Conservation (phyloP, 2,888 invertebrate genomes). For the Hoplodrina ambigua region DNA sequence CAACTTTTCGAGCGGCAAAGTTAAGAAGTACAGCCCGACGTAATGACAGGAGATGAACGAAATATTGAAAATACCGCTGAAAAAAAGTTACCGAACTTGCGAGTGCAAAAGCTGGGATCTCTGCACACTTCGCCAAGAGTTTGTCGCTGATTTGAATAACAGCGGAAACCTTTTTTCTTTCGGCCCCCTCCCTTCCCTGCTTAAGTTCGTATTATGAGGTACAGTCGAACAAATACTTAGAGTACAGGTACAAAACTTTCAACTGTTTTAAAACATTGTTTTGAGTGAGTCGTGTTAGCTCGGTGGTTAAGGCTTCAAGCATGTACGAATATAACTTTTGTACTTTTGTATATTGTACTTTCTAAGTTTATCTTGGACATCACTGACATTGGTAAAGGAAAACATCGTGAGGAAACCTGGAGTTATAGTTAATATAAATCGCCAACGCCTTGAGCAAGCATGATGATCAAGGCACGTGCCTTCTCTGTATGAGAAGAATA, state of each 20-base stretch:
- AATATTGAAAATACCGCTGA: constrained; percentile 69
- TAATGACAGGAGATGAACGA: constrained; percentile 51
- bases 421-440: too few species aligned
- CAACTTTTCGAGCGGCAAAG: constrained; percentile 24
- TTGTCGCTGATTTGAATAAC: constrained; percentile 87
- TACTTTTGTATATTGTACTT: too few species aligned
- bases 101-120: constrained; percentile 75
- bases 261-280: too few species aligned
- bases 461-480: too few species aligned
- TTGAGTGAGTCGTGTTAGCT: not conserved
- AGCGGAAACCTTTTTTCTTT: constrained; percentile 84
- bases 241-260: not conserved
- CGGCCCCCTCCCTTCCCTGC: constrained; percentile 42
- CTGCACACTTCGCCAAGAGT: constrained; percentile 74
- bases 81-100: constrained; percentile 73
- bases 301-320: too few species aligned
- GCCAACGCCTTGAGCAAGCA: too few species aligned
- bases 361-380: too few species aligned
- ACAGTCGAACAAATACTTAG: not conserved
- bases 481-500: too few species aligned
- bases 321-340: too few species aligned
- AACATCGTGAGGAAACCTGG: too few species aligned
- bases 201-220: constrained; percentile 56
- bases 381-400: too few species aligned
- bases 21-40: constrained; percentile 47